Conservation (phyloP, 2,797 vertebrate genomes). For the Cetoscarus ocellatus region DNA sequence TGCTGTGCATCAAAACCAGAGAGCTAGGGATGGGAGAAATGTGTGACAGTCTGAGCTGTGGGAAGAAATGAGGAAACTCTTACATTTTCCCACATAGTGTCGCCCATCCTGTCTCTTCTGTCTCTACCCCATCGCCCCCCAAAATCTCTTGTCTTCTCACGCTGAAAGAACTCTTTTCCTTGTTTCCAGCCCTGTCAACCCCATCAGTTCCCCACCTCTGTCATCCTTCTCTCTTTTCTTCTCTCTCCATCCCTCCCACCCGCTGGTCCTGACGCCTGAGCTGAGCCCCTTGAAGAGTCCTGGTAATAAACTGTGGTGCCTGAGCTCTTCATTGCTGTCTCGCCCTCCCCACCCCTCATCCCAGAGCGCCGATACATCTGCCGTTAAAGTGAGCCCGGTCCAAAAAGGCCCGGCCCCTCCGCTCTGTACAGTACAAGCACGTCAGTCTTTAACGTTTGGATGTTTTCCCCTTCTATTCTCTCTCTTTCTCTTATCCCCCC, state of each 20-base stretch:
- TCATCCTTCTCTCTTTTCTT: constrained; percentile 68
- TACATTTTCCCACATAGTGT: constrained; percentile 54
- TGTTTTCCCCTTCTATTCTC: constrained; percentile 49
- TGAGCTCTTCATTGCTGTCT: constrained; percentile 79
- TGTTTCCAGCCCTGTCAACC: constrained; percentile 69
- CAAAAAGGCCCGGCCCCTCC: constrained; percentile 57
- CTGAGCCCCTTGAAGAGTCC: constrained; percentile 78
- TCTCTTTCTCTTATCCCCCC: constrained; percentile 48
- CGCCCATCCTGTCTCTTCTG: constrained; percentile 35
- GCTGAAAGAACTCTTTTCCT: constrained; percentile 47
- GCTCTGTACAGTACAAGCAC: constrained; percentile 65
- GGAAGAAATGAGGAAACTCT: constrained; percentile 65
- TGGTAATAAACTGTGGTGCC: constrained; percentile 85
- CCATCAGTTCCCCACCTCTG: constrained; percentile 70
- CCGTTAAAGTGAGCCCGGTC: constrained; percentile 52
- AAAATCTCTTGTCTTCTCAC: constrained; percentile 54
- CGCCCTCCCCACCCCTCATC: constrained; percentile 73
- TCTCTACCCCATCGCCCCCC: constrained; percentile 29
- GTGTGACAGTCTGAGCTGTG: constrained; percentile 60
- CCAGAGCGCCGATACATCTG: constrained; percentile 68
- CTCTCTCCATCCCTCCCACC: constrained; percentile 68
- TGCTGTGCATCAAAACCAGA: constrained; percentile 46
- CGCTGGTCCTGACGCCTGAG: constrained; percentile 78
- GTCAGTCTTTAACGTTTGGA: constrained; percentile 54
- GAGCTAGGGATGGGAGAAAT: constrained; percentile 39